These are phyloP conservation scores for Cinclus cinclus DNA, from an alignment of 2,113 vertebrate genomes.

Conservation along the genomic window DNA sequence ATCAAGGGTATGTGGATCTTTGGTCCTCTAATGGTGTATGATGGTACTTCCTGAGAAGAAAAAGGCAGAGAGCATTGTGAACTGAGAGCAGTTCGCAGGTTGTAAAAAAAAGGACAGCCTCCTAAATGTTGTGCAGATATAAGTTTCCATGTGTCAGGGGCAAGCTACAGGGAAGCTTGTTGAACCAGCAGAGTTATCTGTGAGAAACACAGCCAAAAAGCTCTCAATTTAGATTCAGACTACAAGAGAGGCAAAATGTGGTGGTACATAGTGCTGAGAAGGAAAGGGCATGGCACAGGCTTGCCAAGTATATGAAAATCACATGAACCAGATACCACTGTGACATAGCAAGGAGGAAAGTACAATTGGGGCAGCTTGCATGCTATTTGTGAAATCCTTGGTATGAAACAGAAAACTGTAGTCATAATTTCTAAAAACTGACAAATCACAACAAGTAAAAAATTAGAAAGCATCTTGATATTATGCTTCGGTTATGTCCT, in stretches of 20 bases:
- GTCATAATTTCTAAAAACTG: neutral
- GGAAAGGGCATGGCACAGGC: neutral
- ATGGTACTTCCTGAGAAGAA: neutral
- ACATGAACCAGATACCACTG: neutral
- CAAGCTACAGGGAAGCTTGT: neutral
- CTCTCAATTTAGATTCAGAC: neutral
- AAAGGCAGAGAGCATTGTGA: fast-evolving
- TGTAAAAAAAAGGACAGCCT: neutral
- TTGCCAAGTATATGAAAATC: neutral
- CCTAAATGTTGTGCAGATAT: neutral
- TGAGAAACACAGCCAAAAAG: neutral
- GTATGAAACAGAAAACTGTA: neutral
- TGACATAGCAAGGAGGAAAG: neutral
- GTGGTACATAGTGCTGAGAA: neutral
- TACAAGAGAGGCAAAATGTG: neutral
- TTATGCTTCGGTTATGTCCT: neutral
- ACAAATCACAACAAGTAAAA: neutral
- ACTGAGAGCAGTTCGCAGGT: fast-evolving
- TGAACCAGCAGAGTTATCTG: neutral
- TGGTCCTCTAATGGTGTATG: neutral
- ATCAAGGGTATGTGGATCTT: neutral
- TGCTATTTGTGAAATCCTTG: neutral
- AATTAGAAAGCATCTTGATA: neutral
- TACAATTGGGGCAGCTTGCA: neutral
- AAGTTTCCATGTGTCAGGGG: no score